Evolutionary conservation across 2,113 vertebrate genomes (phyloP).

Genomic region (Ictidomys tridecemlineatus): DNA sequence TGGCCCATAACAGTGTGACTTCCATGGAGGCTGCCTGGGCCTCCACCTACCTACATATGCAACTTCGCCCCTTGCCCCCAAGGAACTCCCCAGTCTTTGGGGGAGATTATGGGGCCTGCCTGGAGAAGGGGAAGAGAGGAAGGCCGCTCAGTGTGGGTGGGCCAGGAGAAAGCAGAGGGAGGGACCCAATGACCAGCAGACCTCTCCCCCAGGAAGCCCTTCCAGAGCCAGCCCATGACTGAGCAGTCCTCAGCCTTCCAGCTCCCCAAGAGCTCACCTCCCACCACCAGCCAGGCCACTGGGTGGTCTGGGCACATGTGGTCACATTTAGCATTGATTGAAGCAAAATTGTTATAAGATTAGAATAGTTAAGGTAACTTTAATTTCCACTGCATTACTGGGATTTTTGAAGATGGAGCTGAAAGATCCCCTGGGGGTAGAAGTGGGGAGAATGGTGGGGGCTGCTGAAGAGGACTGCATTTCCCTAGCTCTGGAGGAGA

Average conservation of each 20-base stretch:
- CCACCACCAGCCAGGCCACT: constrained; percentile 53
- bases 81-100: neutral
- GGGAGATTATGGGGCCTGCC: neutral
- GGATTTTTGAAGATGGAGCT: constrained; percentile 89
- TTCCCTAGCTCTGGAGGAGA: neutral
- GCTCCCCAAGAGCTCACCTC: neutral
- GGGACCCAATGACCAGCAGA: neutral
- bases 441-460: neutral
- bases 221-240: neutral
- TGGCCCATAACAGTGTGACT: neutral
- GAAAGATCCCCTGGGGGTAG: constrained; percentile 73
- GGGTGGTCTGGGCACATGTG: constrained; percentile 93
- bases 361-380: constrained; percentile 88
- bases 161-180: neutral
- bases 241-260: neutral
- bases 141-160: neutral
- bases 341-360: constrained; percentile 89
- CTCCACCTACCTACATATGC: neutral
- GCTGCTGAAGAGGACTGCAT: neutral
- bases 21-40: neutral
- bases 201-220: neutral
- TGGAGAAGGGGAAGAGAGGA: neutral
- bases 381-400: constrained; percentile 90
- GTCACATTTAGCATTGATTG: constrained; percentile 90
- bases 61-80: too few relatives aligned